These are phyloP conservation scores for Knipowitschia caucasica DNA, from an alignment of 2,797 vertebrate genomes.

Conservation along the genomic window DNA sequence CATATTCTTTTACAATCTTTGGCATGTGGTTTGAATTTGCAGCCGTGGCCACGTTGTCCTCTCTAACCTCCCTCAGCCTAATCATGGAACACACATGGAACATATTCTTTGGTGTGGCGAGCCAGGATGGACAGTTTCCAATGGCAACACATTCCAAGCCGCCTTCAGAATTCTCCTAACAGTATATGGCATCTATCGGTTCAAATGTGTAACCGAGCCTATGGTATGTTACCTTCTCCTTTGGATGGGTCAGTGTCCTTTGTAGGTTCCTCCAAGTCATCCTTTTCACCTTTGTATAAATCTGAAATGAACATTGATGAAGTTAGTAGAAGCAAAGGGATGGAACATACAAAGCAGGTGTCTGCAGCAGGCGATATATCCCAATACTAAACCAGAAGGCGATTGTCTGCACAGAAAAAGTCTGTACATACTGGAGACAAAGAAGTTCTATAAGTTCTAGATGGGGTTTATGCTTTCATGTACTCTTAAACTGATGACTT, in stretches of 20 bases:
- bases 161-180: conserved; percentile 9
- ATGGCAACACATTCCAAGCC: conserved; percentile 16
- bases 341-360: no score
- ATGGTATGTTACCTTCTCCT: conserved; percentile 42
- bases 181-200: not conserved
- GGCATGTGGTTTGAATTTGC: conserved; percentile 72
- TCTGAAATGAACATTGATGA: conserved; percentile 34
- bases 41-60: conserved; percentile 29
- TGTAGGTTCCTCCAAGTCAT: conserved; percentile 20
- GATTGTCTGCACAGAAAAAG: no score
- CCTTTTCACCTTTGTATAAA: conserved; percentile 45
- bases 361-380: no score
- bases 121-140: conserved; percentile 25
- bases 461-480: no score
- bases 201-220: not conserved
- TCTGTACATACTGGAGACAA: no score
- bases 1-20: conserved; percentile 22
- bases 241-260: conserved; percentile 6
- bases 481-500: no score
- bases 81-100: conserved; percentile 65
- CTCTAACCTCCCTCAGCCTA: conserved; percentile 42
- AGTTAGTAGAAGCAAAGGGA: not conserved
- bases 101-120: conserved; percentile 43
- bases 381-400: no score
- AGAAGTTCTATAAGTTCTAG: no score